A percentile compares a stretch with the other conserved stretches of the same genome.
phyloP scores from a whole-genome alignment of 2,888 invertebrate species.

The Trichacis sp. region DNA sequence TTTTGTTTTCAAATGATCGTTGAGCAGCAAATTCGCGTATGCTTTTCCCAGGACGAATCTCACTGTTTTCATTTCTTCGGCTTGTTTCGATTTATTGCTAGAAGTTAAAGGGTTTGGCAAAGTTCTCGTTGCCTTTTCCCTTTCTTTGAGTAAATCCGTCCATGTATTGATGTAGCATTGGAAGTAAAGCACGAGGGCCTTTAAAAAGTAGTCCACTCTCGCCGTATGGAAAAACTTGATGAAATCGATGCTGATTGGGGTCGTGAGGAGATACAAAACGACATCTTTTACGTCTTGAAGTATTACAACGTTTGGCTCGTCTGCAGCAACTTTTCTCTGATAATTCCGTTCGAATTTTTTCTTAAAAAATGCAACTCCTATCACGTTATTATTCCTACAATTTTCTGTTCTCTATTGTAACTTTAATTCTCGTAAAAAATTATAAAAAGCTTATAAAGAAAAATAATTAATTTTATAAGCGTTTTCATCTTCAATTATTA shows the following conservation, averaged over 20 bases:
- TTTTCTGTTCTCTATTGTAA: too few species aligned
- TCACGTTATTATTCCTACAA: too few species aligned
- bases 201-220: constrained; percentile 74
- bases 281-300: constrained; percentile 75
- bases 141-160: constrained; percentile 72
- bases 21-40: constrained; percentile 72
- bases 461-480: too few species aligned
- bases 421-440: too few species aligned
- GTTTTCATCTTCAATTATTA: background rate
- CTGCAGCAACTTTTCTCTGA: constrained; percentile 72
- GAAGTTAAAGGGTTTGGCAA: constrained; percentile 58
- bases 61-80: constrained; percentile 73
- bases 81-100: constrained; percentile 50
- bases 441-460: too few species aligned
- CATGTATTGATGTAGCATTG: constrained; percentile 76
- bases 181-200: constrained; percentile 75
- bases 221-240: constrained; percentile 74
- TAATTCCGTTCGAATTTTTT: constrained; percentile 73
- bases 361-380: constrained; percentile 58
- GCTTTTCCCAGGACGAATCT: constrained; percentile 74
- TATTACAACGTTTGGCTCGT: constrained; percentile 73
- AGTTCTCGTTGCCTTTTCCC: constrained; percentile 68
- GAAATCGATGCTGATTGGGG: constrained; percentile 73
- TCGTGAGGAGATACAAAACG: constrained; percentile 71
- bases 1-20: constrained; percentile 63